Base-by-base conservation (phyloP, 2,888 invertebrate species). In the Apeira syringaria region DNA sequence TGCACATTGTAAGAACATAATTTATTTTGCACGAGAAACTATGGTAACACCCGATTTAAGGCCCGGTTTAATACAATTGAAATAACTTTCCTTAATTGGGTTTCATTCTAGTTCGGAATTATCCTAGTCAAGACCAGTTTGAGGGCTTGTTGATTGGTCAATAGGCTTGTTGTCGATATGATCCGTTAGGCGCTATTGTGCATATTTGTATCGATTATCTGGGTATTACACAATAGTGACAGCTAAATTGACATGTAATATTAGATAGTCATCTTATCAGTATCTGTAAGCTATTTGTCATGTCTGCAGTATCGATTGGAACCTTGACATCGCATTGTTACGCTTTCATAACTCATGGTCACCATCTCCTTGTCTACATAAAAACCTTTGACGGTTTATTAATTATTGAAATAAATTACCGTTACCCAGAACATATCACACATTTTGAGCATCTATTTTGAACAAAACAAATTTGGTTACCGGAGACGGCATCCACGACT, bases 331-430 rank as follows among this genome's bases (percentile, higher is more conserved):
- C 69, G 57, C 54, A 57, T 69, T 64, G 61, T 57, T 50, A 60
- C 64, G 71, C 76, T 82, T 80, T 82, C 79, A 66, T 62, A 71
- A 74, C 63, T 75, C 80, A 80, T 49, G 80, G 80, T 59, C 81
- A 20, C 68, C 57, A 28, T 17, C 18, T 66, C 64, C 65, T 61
- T 57, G 50, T 59, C 59, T 68, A n/a, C n/a, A n/a, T n/a, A n/a
- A n/a, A n/a, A n/a, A n/a, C n/a, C n/a, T n/a, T n/a, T n/a, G n/a
- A n/a, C n/a, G n/a, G n/a, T n/a, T n/a, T n/a, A n/a, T n/a, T 51
- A 60, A 65, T 61, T 59, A 63, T 50, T 55, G 48, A 59, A 58
- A 54, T 52, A 37, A 31, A 40, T n/a, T n/a, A n/a, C n/a, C n/a
- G n/a, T n/a, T n/a, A n/a, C n/a, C n/a, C n/a, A n/a, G n/a, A n/a